These are phyloP conservation scores for Bradynema listronoti DNA, from an alignment of 1,140 invertebrate species.

Conservation along the genomic window DNA sequence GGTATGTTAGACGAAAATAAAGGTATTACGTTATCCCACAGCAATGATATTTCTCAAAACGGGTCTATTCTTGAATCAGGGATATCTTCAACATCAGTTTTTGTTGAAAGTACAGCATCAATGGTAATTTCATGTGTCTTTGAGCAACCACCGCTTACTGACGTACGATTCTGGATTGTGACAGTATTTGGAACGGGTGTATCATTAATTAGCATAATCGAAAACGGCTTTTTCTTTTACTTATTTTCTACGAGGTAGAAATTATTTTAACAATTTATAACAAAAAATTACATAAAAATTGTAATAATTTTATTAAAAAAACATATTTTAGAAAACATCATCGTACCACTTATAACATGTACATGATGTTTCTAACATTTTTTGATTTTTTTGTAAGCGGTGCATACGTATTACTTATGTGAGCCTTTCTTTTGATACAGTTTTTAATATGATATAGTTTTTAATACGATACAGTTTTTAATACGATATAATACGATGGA, in stretches of 20 bases:
- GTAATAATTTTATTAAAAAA: conserved; percentile 13
- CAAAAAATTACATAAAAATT: neutral
- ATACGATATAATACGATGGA: too few relatives aligned
- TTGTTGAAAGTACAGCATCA: too few relatives aligned
- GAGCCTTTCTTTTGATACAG: too few relatives aligned
- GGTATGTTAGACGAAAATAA: too few relatives aligned
- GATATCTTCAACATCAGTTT: too few relatives aligned
- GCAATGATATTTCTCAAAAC: too few relatives aligned
- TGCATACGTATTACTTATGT: conserved; percentile 52
- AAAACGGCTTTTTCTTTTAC: conserved; percentile 47
- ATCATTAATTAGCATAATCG: conserved; percentile 39
- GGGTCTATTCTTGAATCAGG: too few relatives aligned
- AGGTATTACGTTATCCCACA: too few relatives aligned
- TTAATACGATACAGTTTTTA: too few relatives aligned
- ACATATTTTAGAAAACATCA: conserved; percentile 39
- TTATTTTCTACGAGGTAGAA: conserved; percentile 45
- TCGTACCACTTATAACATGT: conserved; percentile 42
- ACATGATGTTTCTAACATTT: conserved; percentile 51
- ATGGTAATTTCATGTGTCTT: too few relatives aligned
- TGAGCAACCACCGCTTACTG: conserved; percentile 37
- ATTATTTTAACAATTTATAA: too few relatives aligned
- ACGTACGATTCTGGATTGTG: conserved; percentile 48
- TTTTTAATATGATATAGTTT: too few relatives aligned
- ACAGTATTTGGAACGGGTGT: conserved; percentile 45
- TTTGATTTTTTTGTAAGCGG: conserved; percentile 53